A percentile compares a stretch with the other conserved stretches of the same genome.
Conservation (phyloP, 1,140 invertebrate species). For the Drosophila suzukii region DNA sequence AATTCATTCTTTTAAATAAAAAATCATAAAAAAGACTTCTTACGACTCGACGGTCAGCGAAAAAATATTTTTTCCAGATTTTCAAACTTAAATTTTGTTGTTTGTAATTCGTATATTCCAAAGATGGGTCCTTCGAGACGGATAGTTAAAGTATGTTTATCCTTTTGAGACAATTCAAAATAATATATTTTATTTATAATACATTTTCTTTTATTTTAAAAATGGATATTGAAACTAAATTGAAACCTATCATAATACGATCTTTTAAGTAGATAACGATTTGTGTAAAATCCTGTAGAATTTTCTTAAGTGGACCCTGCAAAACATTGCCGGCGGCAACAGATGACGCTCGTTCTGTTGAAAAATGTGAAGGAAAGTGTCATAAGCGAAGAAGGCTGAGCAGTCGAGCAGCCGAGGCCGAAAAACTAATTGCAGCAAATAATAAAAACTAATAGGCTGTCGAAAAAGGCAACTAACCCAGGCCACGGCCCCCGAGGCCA, state of each 20-base stretch:
- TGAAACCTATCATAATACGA: not conserved
- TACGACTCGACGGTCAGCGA: no score
- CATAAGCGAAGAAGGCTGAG: slow-evolving; percentile 53
- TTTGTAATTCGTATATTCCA: no score
- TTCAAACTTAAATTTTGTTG: no score
- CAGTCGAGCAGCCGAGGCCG: slow-evolving; percentile 30
- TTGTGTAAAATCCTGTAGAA: not conserved
- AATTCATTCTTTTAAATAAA: no score
- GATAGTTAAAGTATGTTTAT: no score
- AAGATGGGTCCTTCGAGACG: no score
- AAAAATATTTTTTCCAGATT: no score
- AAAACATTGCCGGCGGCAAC: slow-evolving; percentile 58
- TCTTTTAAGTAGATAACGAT: not conserved
- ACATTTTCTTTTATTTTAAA: no score
- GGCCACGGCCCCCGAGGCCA: slow-evolving; percentile 24
- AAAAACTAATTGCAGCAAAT: slow-evolving; percentile 80
- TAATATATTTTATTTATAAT: no score
- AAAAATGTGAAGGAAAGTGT: slow-evolving; percentile 77
- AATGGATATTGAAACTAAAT: no score
- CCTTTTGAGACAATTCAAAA: no score
- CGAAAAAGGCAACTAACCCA: slow-evolving; percentile 56
- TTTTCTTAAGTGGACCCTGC: slow-evolving; percentile 1
- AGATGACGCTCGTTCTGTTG: slow-evolving; percentile 77
- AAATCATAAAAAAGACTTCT: no score
- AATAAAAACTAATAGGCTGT: slow-evolving; percentile 83